Base-by-base conservation (phyloP, 2,888 invertebrate genomes). In the Cetonia aurata region DNA sequence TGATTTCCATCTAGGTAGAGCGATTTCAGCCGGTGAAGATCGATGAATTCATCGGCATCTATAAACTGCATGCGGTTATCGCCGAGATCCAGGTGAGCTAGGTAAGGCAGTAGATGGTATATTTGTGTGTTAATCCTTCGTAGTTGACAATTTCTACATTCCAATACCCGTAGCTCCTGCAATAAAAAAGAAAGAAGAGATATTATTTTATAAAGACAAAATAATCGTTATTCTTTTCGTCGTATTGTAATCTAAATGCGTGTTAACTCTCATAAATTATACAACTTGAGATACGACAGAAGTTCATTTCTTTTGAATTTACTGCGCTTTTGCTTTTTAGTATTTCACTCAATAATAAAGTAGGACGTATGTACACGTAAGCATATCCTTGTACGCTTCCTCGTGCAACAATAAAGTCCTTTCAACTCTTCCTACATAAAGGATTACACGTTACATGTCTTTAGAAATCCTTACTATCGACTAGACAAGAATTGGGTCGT, bases 1-100 rank as follows among this genome's bases (percentile, higher is more conserved):
- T 91, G 90, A 85, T 94, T 94, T 17, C 93, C 93, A 78, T 94
- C 93, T 74, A 94, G 84, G 76, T 88, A 87, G 55, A 93, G 84
- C 75, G 85, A 88, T 79, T 87, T 89, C 42, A 93, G 83, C 71
- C 89, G 88, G 78, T 88, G 90, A 57, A 93, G 86, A 80, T 91
- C 91, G 76, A 88, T 87, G 81, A 92, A 93, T 81, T 93, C 92
- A 79, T 92, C 92, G 56, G 89, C 86, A 75, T 90, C 89, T 66
- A 93, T 84, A 83, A 91, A 93, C 84, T 92, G 92, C 81, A 94
- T 91, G 70, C 88, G 88, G 85, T 94, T 94, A 80, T 92, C 88
- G 50, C 93, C 93, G 77, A 94, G 85, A 84, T 94, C 94, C 77
- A 94, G 84, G 81, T 92, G 90, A 76, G 89, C 89, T 73, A 94